Conservation (phyloP, 2,113 vertebrate species). For the Anhinga rufa region DNA sequence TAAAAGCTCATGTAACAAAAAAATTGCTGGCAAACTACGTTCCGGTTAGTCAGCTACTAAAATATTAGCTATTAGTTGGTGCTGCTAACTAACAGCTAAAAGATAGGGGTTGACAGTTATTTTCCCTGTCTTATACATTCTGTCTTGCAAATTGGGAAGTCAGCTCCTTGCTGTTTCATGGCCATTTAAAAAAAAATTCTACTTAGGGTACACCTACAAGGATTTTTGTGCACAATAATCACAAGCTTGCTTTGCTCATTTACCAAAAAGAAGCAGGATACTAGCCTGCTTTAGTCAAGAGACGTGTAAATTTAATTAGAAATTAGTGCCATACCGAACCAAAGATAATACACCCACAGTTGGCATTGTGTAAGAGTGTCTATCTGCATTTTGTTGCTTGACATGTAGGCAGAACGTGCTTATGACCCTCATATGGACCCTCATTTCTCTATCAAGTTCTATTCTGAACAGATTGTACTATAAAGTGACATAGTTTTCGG, state of each 20-base stretch:
- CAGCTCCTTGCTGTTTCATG: not conserved
- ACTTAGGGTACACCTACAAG: not conserved
- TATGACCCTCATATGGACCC: not conserved
- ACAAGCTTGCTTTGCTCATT: not conserved
- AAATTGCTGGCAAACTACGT: not conserved
- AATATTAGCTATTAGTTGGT: not conserved
- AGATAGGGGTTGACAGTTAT: not conserved
- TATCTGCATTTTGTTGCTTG: not conserved
- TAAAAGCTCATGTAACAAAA: not conserved
- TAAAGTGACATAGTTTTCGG: not conserved
- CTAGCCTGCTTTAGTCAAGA: not conserved
- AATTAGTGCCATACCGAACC: not conserved
- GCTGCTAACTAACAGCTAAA: not conserved
- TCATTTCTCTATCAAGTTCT: not conserved
- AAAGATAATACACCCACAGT: not conserved
- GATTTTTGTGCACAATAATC: not conserved
- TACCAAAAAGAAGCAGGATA: not conserved
- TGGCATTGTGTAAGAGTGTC: not conserved
- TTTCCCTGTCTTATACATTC: not conserved
- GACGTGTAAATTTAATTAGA: not conserved
- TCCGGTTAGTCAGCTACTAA: not conserved
- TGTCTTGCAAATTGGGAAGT: not conserved
- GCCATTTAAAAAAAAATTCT: not conserved
- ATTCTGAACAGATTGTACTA: not conserved
- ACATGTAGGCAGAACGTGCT: not conserved